Conservation (phyloP, 1,140 invertebrate genomes). For the Drosophila dunni region DNA sequence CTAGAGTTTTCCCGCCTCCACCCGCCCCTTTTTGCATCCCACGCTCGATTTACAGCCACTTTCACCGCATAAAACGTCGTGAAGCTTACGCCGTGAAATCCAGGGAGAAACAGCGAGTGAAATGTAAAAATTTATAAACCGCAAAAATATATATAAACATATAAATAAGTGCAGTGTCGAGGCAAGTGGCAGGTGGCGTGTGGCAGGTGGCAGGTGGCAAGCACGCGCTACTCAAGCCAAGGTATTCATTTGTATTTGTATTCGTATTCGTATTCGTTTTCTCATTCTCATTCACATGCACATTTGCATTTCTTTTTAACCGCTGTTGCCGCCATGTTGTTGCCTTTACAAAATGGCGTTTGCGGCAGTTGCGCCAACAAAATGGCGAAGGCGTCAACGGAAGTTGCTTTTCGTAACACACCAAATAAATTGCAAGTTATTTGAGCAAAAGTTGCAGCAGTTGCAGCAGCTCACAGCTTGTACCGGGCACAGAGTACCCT, state of each 20-base stretch:
- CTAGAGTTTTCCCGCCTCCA: not conserved
- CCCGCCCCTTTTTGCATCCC: not conserved
- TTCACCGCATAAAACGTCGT: constrained; percentile 73
- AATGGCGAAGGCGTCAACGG: constrained; percentile 81
- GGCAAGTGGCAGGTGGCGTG: constrained; percentile 58
- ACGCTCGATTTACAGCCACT: constrained; percentile 63
- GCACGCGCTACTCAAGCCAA: constrained; percentile 5
- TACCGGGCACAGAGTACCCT: constrained; percentile 26
- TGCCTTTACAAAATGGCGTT: constrained; percentile 77
- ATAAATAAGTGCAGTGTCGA: constrained; percentile 62
- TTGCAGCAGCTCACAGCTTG: constrained; percentile 8
- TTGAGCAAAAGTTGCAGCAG: constrained; percentile 66
- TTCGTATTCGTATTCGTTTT: constrained; percentile 3
- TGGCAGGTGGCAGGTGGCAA: constrained; percentile 37
- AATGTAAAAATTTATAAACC: constrained; percentile 79
- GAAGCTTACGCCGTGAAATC: constrained; percentile 69
- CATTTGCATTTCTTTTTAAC: constrained; percentile 69
- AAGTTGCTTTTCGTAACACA: constrained; percentile 79
- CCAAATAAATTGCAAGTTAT: constrained; percentile 82
- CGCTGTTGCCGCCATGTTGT: constrained; percentile 61
- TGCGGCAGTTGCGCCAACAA: constrained; percentile 68
- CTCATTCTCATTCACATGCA: constrained; percentile 45
- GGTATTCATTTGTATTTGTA: constrained; percentile 5
- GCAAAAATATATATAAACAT: constrained; percentile 69
- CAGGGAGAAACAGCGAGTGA: constrained; percentile 47